These are phyloP conservation scores for Drosophila suzukii DNA, from an alignment of 1,140 invertebrate genomes.

Conservation along the genomic window DNA sequence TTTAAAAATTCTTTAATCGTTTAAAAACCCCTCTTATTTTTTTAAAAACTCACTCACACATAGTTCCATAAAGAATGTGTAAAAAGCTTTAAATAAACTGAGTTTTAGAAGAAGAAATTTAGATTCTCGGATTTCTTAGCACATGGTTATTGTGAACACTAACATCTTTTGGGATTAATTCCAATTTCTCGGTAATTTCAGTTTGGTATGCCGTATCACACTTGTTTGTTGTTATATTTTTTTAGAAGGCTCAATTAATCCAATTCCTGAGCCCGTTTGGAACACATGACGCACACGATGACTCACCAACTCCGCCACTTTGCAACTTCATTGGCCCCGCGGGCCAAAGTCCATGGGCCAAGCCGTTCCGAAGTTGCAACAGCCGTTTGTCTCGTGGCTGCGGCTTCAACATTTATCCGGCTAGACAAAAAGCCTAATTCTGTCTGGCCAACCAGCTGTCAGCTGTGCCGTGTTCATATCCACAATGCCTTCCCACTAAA, in stretches of 20 bases:
- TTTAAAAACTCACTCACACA: no score
- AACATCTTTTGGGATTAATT: background rate
- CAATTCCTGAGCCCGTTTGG: conserved; percentile 12
- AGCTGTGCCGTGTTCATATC: conserved; percentile 47
- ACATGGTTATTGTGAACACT: background rate
- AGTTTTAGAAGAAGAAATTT: no score
- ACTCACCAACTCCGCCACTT: conserved; percentile 56
- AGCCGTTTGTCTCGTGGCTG: conserved; percentile 50
- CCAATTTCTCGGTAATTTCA: background rate
- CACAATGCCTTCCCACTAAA: background rate
- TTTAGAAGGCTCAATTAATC: conserved; percentile 37
- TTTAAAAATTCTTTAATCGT: no score
- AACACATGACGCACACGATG: conserved; percentile 41
- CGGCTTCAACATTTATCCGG: conserved; percentile 61
- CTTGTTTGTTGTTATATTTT: conserved; percentile 27
- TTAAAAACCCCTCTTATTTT: no score
- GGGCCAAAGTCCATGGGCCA: conserved; percentile 71
- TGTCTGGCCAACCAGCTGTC: conserved; percentile 74
- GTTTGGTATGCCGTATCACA: conserved; percentile 22
- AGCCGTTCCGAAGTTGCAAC: conserved; percentile 53
- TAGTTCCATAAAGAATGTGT: no score
- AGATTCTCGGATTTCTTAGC: background rate
- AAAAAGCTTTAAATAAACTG: no score
- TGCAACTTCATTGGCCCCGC: conserved; percentile 54
- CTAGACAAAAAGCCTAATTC: conserved; percentile 75